Conservation (phyloP, 2,888 invertebrate genomes). For the Tribolium freemani region DNA sequence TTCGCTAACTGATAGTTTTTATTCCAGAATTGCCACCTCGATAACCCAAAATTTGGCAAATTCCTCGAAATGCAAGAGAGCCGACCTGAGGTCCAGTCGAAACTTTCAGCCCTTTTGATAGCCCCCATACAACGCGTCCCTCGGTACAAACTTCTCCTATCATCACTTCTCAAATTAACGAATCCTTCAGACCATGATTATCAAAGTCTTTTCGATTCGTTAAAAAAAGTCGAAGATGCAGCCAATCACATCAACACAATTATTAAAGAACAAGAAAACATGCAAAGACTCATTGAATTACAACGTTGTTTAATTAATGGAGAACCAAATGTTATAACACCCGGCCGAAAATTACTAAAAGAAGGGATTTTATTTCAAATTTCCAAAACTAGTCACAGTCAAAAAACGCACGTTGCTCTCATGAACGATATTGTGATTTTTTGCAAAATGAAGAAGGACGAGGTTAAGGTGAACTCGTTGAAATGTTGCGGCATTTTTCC, state of each 20-base stretch:
- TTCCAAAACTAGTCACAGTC: conserved; percentile 59
- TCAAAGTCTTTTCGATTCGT: conserved; percentile 70
- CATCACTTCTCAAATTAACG: conserved; percentile 72
- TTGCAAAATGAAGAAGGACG: conserved; percentile 74
- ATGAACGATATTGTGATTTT: conserved; percentile 82
- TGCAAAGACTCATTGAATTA: conserved; percentile 76
- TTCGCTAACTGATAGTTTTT: background rate
- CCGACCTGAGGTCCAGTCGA: conserved; percentile 78
- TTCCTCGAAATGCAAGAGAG: conserved; percentile 77
- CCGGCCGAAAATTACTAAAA: conserved; percentile 78
- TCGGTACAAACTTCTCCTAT: conserved; percentile 79
- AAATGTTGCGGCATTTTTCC: conserved; percentile 79
- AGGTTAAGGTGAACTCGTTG: conserved; percentile 71
- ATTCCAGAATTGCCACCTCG: conserved; percentile 32
- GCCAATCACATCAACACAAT: conserved; percentile 81
- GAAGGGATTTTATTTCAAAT: conserved; percentile 73
- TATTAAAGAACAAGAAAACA: conserved; percentile 81
- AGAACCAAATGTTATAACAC: conserved; percentile 77
- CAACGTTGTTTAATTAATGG: conserved; percentile 75
- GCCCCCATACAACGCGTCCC: conserved; percentile 85
- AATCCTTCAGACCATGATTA: conserved; percentile 52
- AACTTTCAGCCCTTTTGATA: conserved; percentile 80
- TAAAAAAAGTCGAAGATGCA: conserved; percentile 77
- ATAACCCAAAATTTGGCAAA: conserved; percentile 70
- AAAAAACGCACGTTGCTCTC: conserved; percentile 77